Base-by-base conservation (phyloP, 2,888 invertebrate genomes). In the Agrenia bidenticulata region DNA sequence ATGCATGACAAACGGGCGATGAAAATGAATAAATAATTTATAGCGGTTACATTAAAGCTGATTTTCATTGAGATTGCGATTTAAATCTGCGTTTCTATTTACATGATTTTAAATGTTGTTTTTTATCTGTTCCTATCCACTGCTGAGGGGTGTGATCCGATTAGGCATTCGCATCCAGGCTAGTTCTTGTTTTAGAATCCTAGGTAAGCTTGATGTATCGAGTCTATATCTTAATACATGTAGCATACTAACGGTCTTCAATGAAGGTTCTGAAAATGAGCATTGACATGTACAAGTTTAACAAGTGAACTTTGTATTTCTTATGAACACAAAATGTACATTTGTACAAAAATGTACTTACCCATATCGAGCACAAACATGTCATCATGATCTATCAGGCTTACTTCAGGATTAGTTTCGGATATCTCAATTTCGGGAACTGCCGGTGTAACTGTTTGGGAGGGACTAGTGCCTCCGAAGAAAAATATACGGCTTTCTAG, bases 401-500 rank as follows among this genome's bases (percentile, higher is more conserved):
- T 81, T 4, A 45, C 15, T 45, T 45, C 45, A 5, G 2, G 15
- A 27, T 32, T 27, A n/a, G 5, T 32, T 5, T 55, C 17, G 2
- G 9, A 11, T 7, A 7, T 7, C 4, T 75, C 74, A 27, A 63
- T 62, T 26, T 73, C 67, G 15, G 58, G 61, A 37, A 67, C 61
- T n/a, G 45, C 23, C 23, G 65, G 61, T 37, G 63, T 39, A 42
- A 66, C 63, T 15, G 45, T 23, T 23, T 66, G 63, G 26, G 63
- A 50, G n/a, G 77, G 76, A 67, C 76, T 93, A 63, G 94, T 94
- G 45, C 95, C 95, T 54, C 94, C 94, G 82, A 95, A 95, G 63
- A 94, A 81, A 80, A 87, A 94, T 75, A 93, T 85, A 78, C 86
- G 84, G 73, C 88, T 84, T 15, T 84, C 86, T 76, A 89, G 85